Percentiles rank a stretch among this genome's conserved stretches.
Conservation (phyloP, 2,797 vertebrate genomes). For the Myioborus miniatus region DNA sequence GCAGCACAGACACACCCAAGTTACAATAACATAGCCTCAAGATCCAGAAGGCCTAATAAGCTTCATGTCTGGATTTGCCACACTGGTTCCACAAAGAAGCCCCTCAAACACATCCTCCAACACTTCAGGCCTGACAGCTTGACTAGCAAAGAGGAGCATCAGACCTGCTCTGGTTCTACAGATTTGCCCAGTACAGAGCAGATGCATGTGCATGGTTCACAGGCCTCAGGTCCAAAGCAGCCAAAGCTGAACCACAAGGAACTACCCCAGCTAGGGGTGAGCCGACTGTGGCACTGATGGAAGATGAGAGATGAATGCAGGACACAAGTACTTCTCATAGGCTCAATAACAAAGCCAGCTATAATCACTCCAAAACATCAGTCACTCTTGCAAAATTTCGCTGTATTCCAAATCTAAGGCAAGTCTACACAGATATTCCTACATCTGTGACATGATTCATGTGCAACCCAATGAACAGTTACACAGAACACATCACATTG, state of each 20-base stretch:
- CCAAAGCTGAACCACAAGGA: background rate
- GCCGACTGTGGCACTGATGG: background rate
- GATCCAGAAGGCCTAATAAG: background rate
- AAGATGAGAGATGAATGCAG: background rate
- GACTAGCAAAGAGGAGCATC: background rate
- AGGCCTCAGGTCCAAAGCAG: background rate
- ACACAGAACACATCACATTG: background rate
- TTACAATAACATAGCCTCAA: background rate
- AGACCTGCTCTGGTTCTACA: background rate
- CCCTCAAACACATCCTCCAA: background rate
- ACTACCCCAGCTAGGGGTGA: background rate
- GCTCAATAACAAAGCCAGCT: background rate
- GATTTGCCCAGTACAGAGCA: background rate
- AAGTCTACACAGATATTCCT: rapidly evolving
- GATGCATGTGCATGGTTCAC: rapidly evolving
- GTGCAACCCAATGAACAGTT: background rate
- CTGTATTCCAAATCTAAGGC: background rate
- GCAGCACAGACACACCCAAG: background rate
- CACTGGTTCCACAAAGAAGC: background rate
- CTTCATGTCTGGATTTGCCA: background rate
- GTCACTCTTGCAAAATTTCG: background rate
- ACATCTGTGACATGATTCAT: background rate
- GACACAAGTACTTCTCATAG: background rate
- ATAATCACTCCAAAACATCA: background rate
- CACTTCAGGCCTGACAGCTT: background rate